Base-by-base conservation (phyloP, 2,797 vertebrate species). In the Eurystomus glaucurus region DNA sequence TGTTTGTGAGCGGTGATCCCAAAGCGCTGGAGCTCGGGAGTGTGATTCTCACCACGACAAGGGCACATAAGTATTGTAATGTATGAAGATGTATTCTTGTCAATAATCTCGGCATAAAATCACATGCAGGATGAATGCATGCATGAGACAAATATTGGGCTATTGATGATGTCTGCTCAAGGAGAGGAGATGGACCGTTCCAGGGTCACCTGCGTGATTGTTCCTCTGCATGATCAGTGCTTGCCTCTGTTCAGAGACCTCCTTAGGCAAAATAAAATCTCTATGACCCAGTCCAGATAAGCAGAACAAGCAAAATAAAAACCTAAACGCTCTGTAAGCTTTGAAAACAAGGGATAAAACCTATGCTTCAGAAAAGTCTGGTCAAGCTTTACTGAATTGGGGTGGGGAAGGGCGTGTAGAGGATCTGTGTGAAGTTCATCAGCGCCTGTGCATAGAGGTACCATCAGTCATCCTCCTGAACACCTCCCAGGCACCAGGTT, bases 21-120 rank as follows among this genome's bases (percentile, higher is more conserved):
- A n/a, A 13, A 57, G 65, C 0, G 31, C 9, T 35, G 71, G 74
- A 65, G 26, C 75, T 19, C 5, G 0, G 37, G 29, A 84, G 54
- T 71, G 35, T n/a, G 4, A 4, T 83, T 71, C 62, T 54, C 90
- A 37, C 58, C 37, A 62, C 37, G n/a, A 7, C 82, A 71, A 95
- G 97, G 97, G 62, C 95, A 87, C 88, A 77, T 77, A 82, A 94
- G 60, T 89, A 88, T 84, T 93, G 78, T 96, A 96, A 94, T 95
- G 76, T 95, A 96, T 97, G 96, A 97, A 97, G 92, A 94, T 93
- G 58, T 95, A 97, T 94, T 96, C 96, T 48, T 91, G 83, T 96
- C 97, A 80, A 46, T 97, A 86, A 81, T 89, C 68, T 85, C 11
- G 1, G 48, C 77, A 61, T 41, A 62, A 76, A 82, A 74, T 88